Percentiles rank a stretch among this genome's conserved stretches.
Conservation (phyloP, 2,797 vertebrate genomes). For the Pachyuromys duprasi region DNA sequence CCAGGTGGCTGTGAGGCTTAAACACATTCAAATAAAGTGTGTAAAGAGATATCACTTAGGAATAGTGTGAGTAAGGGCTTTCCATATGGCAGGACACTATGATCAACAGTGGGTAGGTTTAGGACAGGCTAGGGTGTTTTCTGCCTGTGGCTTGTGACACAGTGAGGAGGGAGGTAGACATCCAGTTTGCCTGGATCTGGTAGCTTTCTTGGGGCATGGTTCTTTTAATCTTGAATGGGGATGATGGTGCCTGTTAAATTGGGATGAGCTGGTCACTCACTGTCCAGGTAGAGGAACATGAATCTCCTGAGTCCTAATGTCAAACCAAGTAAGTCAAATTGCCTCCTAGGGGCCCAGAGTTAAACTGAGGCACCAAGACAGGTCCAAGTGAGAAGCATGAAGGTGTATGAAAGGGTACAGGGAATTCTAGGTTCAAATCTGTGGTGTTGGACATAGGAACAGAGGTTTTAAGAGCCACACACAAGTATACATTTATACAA, state of each 20-base stretch:
- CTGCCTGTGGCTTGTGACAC: not conserved
- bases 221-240: not conserved
- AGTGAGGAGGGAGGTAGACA: not conserved
- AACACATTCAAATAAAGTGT: not conserved
- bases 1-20: not conserved
- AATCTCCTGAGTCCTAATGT: not conserved
- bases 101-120: not conserved
- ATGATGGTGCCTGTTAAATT: not conserved
- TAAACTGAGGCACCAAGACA: not conserved
- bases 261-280: not conserved
- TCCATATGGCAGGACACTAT: too few relatives aligned
- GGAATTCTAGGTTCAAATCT: not conserved
- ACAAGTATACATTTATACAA: not conserved
- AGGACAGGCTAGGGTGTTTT: not conserved
- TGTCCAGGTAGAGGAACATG: not conserved
- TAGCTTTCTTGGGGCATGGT: not conserved
- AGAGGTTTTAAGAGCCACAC: not conserved
- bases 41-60: not conserved
- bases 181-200: not conserved
- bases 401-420: not conserved
- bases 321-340: constrained; percentile 32
- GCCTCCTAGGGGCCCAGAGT: not conserved
- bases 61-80: not conserved
- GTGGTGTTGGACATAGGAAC: not conserved
- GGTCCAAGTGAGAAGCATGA: not conserved